Conservation (phyloP, 2,113 vertebrate genomes). For the Psammodynastes pulverulentus region DNA sequence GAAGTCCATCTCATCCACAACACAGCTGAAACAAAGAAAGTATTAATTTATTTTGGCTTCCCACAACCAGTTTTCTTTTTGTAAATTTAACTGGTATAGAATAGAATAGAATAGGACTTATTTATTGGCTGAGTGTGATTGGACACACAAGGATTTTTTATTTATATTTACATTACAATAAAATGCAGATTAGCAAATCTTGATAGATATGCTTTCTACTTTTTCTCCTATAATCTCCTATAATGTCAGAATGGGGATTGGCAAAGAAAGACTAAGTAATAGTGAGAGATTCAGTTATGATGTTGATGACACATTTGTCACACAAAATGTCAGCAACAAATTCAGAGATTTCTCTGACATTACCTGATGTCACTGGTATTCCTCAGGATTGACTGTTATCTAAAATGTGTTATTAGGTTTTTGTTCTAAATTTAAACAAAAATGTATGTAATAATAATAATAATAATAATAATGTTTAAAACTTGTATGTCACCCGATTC, state of each 20-base stretch:
- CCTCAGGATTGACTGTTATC: background rate
- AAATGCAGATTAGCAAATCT: background rate
- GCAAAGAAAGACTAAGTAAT: background rate
- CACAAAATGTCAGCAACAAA: background rate
- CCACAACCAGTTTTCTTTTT: background rate
- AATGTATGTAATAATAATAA: background rate
- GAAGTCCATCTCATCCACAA: conserved; percentile 98
- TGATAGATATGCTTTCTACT: background rate
- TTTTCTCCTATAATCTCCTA: background rate
- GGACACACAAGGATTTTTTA: background rate
- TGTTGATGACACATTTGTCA: background rate
- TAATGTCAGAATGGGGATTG: background rate
- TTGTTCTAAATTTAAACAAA: background rate
- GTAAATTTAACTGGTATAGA: background rate
- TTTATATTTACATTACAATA: background rate
- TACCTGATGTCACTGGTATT: background rate
- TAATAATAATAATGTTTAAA: background rate
- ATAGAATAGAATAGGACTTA: too few species aligned
- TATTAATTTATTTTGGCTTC: background rate
- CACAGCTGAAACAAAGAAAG: conserved; percentile 77
- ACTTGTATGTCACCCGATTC: background rate
- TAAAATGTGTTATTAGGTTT: background rate
- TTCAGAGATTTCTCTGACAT: background rate
- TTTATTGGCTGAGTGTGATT: background rate
- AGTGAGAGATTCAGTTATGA: background rate